Evolutionary conservation across 2,113 vertebrate species (phyloP).

Genomic region (Anarrhichthys ocellatus): DNA sequence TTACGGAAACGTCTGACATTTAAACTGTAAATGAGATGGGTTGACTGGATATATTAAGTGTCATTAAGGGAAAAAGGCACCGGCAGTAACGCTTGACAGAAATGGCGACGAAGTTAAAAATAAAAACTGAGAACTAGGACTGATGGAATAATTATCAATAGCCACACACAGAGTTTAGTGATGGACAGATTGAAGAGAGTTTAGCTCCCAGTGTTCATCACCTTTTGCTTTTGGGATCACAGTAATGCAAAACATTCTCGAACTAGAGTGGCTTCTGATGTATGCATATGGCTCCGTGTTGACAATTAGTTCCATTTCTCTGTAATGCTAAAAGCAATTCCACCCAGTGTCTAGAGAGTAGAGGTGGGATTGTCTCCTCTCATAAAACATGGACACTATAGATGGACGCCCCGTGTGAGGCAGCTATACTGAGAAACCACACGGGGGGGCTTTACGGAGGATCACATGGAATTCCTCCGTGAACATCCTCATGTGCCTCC

Average conservation of each 20-base stretch:
- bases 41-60: slow-evolving; percentile 1
- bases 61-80: not conserved
- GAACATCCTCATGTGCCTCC: slow-evolving; percentile 27
- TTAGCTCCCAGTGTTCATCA: slow-evolving; percentile 40
- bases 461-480: slow-evolving; percentile 29
- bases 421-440: slow-evolving; percentile 37
- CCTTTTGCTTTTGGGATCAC: slow-evolving; percentile 59
- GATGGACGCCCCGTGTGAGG: slow-evolving; percentile 22
- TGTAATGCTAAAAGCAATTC: slow-evolving; percentile 50
- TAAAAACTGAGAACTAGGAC: slow-evolving; percentile 16
- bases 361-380: slow-evolving; percentile 31
- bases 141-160: slow-evolving; percentile 11
- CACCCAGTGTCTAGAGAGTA: slow-evolving; percentile 33
- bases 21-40: slow-evolving; percentile 14
- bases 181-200: slow-evolving; percentile 38
- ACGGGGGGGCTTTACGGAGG: slow-evolving; percentile 29
- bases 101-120: slow-evolving; percentile 33
- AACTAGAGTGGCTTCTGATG: slow-evolving; percentile 76
- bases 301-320: slow-evolving; percentile 64
- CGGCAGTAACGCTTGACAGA: not conserved
- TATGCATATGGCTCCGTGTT: slow-evolving; percentile 59
- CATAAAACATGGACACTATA: slow-evolving; percentile 22
- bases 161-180: slow-evolving; percentile 20
- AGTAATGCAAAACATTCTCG: slow-evolving; percentile 63
- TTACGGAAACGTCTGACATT: not conserved